Base-by-base conservation (phyloP, 2,888 invertebrate species). In the Antheraea yamamai region DNA sequence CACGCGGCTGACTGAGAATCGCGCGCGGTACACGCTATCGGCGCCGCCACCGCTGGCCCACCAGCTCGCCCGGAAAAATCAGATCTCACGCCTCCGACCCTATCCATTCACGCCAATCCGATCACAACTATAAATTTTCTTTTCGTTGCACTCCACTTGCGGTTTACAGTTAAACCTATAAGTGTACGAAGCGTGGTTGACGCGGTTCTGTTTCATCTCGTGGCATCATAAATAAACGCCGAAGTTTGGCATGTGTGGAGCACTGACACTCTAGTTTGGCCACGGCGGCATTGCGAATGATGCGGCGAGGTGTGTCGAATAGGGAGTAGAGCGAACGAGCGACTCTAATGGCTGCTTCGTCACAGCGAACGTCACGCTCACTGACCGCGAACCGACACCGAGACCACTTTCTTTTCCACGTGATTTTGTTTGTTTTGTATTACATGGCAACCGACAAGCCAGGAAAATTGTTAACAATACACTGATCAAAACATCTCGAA, bases 101-200 rank as follows among this genome's bases (percentile, higher is more conserved):
- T 91, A 92, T 85, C 91, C 92, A 91, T 92, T 94, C 93, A 92
- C 88, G 94, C 91, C 81, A 88, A 94, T 92, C 93, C 84, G 88
- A 91, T 89, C 88, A 89, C 85, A 85, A 85, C 85, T 84, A 87
- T 88, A 87, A 84, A 89, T 91, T 92, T 93, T 92, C 91, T 90
- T 92, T 90, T 90, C 89, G 91, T 89, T 85, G 90, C 91, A 94
- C 91, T 93, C 93, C 91, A 90, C 88, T 92, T 92, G 82, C 85
- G 89, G 80, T 80, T 79, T 78, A 84, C 86, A 84, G 84, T 81
- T 84, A 84, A 83, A 81, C 81, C 84, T 83, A 79, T 77, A 79
- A 81, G 77, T 76, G 79, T 82, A 83, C 80, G 81, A 83, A 84
- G 81, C 87, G 83, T 83, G 82, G 72, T 61, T 18, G 52, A 20